Conservation (phyloP, 2,113 vertebrate species). For the Formicarius rufipectus region DNA sequence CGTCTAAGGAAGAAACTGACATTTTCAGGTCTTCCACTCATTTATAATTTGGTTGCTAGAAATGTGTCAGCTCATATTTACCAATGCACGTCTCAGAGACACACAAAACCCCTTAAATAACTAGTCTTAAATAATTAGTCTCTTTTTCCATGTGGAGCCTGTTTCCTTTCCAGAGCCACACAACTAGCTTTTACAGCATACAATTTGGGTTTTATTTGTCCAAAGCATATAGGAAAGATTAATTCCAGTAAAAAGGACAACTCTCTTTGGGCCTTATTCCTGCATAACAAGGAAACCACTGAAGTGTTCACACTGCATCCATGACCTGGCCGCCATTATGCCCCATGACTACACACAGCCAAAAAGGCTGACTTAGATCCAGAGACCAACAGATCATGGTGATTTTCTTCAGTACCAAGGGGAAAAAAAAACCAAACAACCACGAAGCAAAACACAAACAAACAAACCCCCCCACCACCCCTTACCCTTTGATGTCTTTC, state of each 20-base stretch:
- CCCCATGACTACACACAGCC: neutral
- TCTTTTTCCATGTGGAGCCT: neutral
- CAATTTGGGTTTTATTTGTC: neutral
- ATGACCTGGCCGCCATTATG: neutral
- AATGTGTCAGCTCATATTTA: conserved; percentile 25
- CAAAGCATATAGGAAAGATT: neutral
- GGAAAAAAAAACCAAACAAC: neutral
- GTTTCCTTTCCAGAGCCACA: neutral
- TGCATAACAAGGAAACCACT: neutral
- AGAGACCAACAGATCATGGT: neutral
- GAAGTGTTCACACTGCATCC: neutral
- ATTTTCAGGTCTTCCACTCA: conserved; percentile 58
- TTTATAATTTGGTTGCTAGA: conserved; percentile 57
- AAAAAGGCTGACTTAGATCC: neutral
- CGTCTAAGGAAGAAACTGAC: conserved; percentile 44
- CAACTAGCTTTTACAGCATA: neutral
- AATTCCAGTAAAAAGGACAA: neutral
- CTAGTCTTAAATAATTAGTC: no score
- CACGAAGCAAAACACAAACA: no score
- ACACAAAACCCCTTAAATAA: neutral
- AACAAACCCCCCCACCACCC: no score
- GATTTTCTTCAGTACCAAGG: neutral
- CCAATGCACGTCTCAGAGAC: neutral
- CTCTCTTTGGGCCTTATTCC: neutral
- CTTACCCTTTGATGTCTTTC: neutral